These are phyloP conservation scores for Camarhynchus parvulus DNA, from an alignment of 2,113 vertebrate species.

Conservation along the genomic window DNA sequence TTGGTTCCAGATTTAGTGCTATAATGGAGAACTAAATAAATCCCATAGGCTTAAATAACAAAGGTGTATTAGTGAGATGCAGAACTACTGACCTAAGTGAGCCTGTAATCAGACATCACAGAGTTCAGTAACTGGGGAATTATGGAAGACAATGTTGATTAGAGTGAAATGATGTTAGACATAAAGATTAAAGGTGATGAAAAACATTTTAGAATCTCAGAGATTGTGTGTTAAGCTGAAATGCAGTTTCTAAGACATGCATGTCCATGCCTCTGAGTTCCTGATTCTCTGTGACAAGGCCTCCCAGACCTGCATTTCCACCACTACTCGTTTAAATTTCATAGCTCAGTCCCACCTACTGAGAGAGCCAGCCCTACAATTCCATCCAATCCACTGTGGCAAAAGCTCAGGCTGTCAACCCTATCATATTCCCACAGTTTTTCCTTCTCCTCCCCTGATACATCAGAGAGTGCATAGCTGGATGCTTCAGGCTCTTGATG, in stretches of 20 bases:
- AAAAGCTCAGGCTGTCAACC: not conserved
- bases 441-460: not conserved
- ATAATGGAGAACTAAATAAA: not conserved
- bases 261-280: not conserved
- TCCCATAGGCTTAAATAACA: not conserved
- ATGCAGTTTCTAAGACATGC: not conserved
- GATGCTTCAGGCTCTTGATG: not conserved
- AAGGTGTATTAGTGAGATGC: not conserved
- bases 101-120: not conserved
- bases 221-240: not conserved
- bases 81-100: not conserved
- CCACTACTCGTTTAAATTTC: not conserved
- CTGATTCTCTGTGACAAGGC: not conserved
- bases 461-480: not conserved
- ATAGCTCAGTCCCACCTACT: not conserved
- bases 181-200: not conserved
- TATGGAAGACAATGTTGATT: not conserved
- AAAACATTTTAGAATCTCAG: not conserved
- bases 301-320: not conserved
- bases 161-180: not conserved
- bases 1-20: not conserved
- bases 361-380: not conserved
- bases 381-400: not conserved
- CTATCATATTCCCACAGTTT: not conserved
- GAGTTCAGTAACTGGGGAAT: not conserved